A percentile compares a stretch with the other conserved stretches of the same genome.
phyloP scores from a whole-genome alignment of 2,797 vertebrate genomes.

The Scarus forsteni region DNA sequence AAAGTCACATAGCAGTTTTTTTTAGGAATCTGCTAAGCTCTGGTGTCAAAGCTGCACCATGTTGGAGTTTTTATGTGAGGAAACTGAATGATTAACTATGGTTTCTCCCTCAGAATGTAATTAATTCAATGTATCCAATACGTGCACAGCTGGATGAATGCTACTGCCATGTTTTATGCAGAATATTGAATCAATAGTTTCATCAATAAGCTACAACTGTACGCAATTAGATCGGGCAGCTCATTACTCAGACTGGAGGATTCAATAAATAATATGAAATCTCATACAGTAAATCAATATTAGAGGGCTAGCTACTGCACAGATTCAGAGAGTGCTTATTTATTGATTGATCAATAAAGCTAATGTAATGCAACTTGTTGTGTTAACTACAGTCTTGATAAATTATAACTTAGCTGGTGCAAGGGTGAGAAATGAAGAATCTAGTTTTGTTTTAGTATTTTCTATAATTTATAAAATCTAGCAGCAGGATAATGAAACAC shows the following conservation, averaged over 20 bases:
- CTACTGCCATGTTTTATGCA: background rate
- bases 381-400: too few species aligned
- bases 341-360: background rate
- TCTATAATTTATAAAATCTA: too few species aligned
- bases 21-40: constrained; percentile 4
- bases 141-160: background rate
- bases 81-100: background rate
- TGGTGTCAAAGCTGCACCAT: too few species aligned
- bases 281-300: constrained; percentile 20
- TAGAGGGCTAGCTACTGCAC: background rate
- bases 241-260: background rate
- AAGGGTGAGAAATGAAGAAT: too few species aligned
- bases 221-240: background rate
- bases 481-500: too few species aligned
- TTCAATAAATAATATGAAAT: constrained; percentile 30
- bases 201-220: background rate
- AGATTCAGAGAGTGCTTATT: background rate
- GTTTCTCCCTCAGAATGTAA: background rate
- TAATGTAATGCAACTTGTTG: background rate
- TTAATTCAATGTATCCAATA: constrained; percentile 14
- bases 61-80: background rate
- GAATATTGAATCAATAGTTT: constrained; percentile 21
- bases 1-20: constrained; percentile 11
- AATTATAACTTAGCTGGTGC: too few species aligned
- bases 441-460: too few species aligned